Conservation (phyloP, 2,113 vertebrate species). For the Callocephalon fimbriatum region DNA sequence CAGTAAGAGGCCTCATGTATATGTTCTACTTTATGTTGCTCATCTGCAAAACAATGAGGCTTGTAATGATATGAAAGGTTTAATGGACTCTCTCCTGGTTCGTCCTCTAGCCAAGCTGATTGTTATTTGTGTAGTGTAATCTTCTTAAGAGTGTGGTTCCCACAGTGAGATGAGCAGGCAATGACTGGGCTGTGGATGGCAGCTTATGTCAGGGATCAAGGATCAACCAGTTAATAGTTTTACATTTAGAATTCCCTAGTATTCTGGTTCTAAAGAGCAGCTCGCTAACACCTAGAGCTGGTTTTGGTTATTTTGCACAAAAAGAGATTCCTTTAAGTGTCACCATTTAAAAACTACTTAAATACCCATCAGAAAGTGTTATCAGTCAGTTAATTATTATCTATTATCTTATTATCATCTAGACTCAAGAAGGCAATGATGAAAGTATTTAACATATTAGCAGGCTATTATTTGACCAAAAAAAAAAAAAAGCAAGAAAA, state of each 20-base stretch:
- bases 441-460: conserved; percentile 4
- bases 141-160: conserved; percentile 76
- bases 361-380: conserved; percentile 31
- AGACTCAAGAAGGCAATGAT: neutral
- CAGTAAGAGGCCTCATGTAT: conserved; percentile 70
- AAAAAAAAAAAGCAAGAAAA: neutral
- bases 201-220: conserved; percentile 74
- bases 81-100: conserved; percentile 77
- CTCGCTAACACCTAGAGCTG: conserved; percentile 34
- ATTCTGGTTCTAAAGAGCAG: conserved; percentile 36
- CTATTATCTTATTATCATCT: neutral
- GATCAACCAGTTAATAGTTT: conserved; percentile 73
- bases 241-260: conserved; percentile 54
- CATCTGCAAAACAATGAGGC: conserved; percentile 90
- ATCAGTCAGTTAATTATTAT: conserved; percentile 12
- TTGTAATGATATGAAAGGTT: conserved; percentile 84
- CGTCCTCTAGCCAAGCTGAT: conserved; percentile 78
- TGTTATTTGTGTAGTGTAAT: conserved; percentile 85
- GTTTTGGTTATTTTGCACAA: conserved; percentile 18
- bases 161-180: conserved; percentile 70
- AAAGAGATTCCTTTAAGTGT: neutral
- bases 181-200: conserved; percentile 41
- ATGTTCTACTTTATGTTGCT: conserved; percentile 81
- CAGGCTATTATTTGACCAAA: neutral
- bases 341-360: conserved; percentile 25